A percentile compares a stretch with the other conserved stretches of the same genome.
Evolutionary conservation across 2,797 vertebrate genomes (phyloP).

Genomic region (Melanotaenia trifasciata): DNA sequence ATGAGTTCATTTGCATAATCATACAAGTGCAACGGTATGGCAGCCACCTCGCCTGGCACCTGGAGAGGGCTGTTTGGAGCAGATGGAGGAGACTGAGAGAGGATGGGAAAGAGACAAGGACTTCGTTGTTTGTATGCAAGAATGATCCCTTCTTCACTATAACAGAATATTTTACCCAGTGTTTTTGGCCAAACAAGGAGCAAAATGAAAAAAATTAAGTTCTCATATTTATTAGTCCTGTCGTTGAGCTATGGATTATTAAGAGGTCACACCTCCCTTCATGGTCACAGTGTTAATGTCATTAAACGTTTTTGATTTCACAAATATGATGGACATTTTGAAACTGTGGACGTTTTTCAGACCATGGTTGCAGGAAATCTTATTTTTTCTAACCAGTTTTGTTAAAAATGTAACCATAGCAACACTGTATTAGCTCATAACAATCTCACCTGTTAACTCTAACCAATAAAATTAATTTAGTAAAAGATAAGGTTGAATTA

Average conservation of each 20-base stretch:
- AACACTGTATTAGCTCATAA: background rate
- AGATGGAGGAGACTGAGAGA: slow-evolving; percentile 65
- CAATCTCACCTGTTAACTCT: background rate
- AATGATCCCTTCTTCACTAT: slow-evolving; percentile 31
- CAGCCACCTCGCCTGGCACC: slow-evolving; percentile 57
- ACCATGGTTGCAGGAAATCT: slow-evolving; percentile 1
- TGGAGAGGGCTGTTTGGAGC: slow-evolving; percentile 59
- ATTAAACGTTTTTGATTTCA: background rate
- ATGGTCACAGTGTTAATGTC: background rate
- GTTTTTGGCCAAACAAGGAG: slow-evolving; percentile 11
- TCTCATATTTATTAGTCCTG: background rate
- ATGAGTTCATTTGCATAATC: slow-evolving; percentile 70
- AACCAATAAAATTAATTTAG: background rate
- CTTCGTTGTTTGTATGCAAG: slow-evolving; percentile 51
- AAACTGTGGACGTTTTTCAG: background rate
- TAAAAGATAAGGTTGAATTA: too few relatives aligned
- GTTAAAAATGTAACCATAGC: slow-evolving; percentile 9
- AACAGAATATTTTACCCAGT: slow-evolving; percentile 14
- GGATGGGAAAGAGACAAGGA: slow-evolving; percentile 28
- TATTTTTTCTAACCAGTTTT: background rate
- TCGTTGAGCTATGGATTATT: background rate
- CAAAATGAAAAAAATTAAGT: background rate
- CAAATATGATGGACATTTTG: background rate
- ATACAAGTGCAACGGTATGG: slow-evolving; percentile 49
- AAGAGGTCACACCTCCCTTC: background rate